Evolutionary conservation across 2,888 invertebrate genomes (phyloP), one percentile per base, ranked within the genome.

Genomic region (Athalia cordata): DNA sequence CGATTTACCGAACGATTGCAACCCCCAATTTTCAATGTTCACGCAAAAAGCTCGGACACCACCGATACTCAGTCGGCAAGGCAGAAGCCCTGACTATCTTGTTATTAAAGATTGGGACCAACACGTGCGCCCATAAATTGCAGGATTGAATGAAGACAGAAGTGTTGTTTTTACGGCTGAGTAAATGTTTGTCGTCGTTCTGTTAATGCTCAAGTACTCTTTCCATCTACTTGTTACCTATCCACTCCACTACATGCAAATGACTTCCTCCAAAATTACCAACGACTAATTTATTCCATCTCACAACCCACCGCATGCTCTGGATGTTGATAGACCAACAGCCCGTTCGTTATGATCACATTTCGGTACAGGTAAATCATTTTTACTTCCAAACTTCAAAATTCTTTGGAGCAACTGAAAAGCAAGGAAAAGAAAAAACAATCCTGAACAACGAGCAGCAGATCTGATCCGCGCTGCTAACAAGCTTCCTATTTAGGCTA

Each of bases 201-300:
- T 72, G 59, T 72, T 59, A 13, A 29, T 29, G 29, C 47, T 72
- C 29, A 59, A 59, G n/a, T 47, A 59, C 9, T 55, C 66, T 49
- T 49, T 49, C 47, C 66, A 55, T 1, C n/a, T n/a, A n/a, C 55
- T 55, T 8, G 9, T 55, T n/a, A n/a, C 9, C 9, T 11, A 55
- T 55, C 55, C 55, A 11, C 3, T 55, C 55, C 55, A n/a, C n/a
- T 8, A 3, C 55, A 11, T 8, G 55, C 55, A n/a, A 55, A 29
- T 61, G 50, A 72, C 52, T 59, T 61, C 62, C 75, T 75, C 75
- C 62, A 50, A 62, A 62, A 75, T 75, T 49, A 75, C 75, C n/a
- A 64, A 62, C 61, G 49, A 75, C 50, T 50, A 62, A 62, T 75
- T 75, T 75, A 75, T 75, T 75, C 64, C 52, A 8, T 15, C 75